These are phyloP conservation scores for Lycocorax pyrrhopterus DNA, from an alignment of 2,113 vertebrate species.

Conservation along the genomic window DNA sequence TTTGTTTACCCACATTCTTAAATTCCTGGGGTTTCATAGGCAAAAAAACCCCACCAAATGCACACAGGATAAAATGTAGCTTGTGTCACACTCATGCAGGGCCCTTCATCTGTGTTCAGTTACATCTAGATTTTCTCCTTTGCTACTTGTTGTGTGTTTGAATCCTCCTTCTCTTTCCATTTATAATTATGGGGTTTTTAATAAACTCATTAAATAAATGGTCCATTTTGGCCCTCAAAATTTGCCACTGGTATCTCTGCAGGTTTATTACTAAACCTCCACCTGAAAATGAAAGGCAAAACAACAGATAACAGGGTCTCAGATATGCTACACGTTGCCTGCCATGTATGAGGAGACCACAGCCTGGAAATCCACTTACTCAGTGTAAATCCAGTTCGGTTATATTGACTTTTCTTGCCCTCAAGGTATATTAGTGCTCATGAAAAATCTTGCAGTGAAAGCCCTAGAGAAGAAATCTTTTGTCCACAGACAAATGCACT, in stretches of 20 bases:
- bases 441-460: neutral
- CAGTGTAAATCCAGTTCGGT: neutral
- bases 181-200: neutral
- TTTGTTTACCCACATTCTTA: conserved; percentile 23
- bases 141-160: neutral
- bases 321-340: neutral
- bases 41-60: neutral
- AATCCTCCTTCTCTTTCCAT: neutral
- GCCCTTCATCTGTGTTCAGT: neutral
- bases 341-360: neutral
- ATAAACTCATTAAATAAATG: neutral
- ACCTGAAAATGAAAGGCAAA: neutral
- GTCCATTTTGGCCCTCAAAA: neutral
- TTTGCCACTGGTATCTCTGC: neutral
- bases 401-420: conserved; percentile 9
- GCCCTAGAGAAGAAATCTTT: neutral
- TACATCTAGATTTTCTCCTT: neutral
- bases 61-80: neutral
- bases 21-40: conserved; percentile 9
- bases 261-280: neutral
- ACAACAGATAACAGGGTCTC: neutral
- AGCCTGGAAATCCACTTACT: neutral
- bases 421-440: neutral
- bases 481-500: conserved; percentile 3
- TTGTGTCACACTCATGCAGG: neutral